phyloP scores from a whole-genome alignment of 1,140 invertebrate genomes.

The Neodiprion pinetum region DNA sequence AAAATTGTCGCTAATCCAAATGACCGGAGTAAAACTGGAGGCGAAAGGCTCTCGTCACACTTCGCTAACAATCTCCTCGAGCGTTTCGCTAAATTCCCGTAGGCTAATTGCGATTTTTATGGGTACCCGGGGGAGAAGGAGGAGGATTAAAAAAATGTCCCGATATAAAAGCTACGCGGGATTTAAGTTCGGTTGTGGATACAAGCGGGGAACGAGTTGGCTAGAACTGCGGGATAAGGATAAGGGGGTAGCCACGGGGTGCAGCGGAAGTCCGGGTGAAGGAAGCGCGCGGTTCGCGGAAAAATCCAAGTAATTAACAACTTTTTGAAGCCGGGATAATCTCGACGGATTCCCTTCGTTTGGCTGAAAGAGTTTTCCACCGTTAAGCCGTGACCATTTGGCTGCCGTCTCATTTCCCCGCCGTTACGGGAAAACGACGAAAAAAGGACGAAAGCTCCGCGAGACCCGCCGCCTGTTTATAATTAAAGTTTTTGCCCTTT shows the following conservation, averaged over 20 bases:
- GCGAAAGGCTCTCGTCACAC: background rate
- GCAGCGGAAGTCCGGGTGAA: background rate
- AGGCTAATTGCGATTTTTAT: constrained; percentile 1
- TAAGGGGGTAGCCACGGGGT: background rate
- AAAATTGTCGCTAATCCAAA: background rate
- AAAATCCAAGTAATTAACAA: constrained; percentile 65
- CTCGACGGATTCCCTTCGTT: constrained; percentile 63
- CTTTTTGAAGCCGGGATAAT: constrained; percentile 64
- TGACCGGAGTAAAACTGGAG: background rate
- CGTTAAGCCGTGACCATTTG: constrained; percentile 62
- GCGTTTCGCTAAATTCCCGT: background rate
- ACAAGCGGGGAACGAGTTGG: background rate
- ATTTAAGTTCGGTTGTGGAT: background rate
- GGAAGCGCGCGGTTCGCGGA: constrained; percentile 36
- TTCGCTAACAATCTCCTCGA: background rate
- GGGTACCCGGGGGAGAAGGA: no score
- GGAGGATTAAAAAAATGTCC: background rate
- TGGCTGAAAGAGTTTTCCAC: constrained; percentile 61
- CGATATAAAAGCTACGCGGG: background rate
- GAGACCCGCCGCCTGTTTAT: constrained; percentile 29
- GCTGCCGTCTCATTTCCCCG: constrained; percentile 38
- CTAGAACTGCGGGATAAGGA: background rate
- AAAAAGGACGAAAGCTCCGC: background rate
- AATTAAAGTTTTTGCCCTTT: constrained; percentile 34
- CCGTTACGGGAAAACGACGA: background rate